A percentile compares a stretch with the other conserved stretches of the same genome.
Conservation (phyloP, 2,888 invertebrate genomes). For the Ecdyonurus torrentis region DNA sequence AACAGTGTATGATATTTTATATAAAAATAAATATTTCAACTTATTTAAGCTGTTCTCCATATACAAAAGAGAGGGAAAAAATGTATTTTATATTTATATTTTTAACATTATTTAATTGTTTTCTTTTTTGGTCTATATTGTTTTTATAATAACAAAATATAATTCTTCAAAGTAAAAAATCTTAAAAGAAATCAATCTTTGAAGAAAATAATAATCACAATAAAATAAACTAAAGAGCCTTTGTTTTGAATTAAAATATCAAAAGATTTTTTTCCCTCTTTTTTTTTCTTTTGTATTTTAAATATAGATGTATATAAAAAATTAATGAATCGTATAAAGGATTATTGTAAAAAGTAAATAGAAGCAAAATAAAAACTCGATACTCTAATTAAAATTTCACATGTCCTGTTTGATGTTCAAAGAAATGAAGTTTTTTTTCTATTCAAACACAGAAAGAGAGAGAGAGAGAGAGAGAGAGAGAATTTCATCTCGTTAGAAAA, state of each 20-base stretch:
- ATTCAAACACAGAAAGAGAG: too few relatives aligned
- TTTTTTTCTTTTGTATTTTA: too few relatives aligned
- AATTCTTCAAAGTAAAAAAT: neutral
- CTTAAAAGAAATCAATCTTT: neutral
- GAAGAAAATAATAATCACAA: neutral
- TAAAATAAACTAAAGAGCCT: neutral
- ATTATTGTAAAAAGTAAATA: neutral
- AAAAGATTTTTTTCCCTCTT: too few relatives aligned
- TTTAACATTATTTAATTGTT: too few relatives aligned
- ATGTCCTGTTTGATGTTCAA: neutral
- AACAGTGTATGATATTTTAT: too few relatives aligned
- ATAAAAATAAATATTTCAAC: too few relatives aligned
- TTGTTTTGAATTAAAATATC: too few relatives aligned
- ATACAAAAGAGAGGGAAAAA: too few relatives aligned
- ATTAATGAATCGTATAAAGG: neutral
- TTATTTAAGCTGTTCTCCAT: too few relatives aligned
- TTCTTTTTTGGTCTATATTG: neutral
- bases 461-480: neutral
- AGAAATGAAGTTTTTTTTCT: neutral
- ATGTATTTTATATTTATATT: too few relatives aligned
- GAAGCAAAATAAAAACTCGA: neutral
- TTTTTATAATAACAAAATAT: neutral
- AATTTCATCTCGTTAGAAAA: neutral
- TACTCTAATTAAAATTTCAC: neutral
- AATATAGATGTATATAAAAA: too few relatives aligned